These are phyloP conservation scores for Dioctria rufipes DNA, from an alignment of 2,888 invertebrate species.

Conservation along the genomic window DNA sequence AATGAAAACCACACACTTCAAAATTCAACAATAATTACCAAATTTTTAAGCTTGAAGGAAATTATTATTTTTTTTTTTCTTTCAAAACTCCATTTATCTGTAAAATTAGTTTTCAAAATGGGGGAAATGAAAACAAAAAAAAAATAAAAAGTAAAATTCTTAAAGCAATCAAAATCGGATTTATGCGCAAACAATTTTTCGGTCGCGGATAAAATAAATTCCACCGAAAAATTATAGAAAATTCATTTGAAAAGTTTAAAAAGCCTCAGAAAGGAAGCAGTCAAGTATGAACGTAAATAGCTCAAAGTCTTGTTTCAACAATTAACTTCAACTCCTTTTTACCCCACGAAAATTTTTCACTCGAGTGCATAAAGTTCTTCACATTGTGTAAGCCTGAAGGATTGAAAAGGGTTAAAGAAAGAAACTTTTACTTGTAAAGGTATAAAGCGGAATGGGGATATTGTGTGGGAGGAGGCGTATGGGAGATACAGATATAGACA, in stretches of 20 bases:
- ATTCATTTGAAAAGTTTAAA: slow-evolving; percentile 29
- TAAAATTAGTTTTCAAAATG: too few relatives aligned
- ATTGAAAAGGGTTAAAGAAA: slow-evolving; percentile 40
- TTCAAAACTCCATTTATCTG: too few relatives aligned
- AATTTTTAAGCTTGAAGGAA: too few relatives aligned
- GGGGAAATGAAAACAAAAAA: too few relatives aligned
- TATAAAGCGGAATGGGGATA: not conserved
- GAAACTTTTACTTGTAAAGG: not conserved
- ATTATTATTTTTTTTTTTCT: too few relatives aligned
- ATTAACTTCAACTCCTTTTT: slow-evolving; percentile 18
- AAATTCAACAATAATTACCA: too few relatives aligned
- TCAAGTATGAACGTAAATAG: slow-evolving; percentile 43
- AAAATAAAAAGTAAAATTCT: not conserved
- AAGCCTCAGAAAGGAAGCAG: slow-evolving; percentile 9
- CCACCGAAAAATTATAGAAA: not conserved
- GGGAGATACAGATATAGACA: too few relatives aligned
- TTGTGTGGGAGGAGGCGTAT: too few relatives aligned
- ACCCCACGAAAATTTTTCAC: slow-evolving; percentile 21
- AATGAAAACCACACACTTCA: too few relatives aligned
- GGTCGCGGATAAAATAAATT: not conserved
- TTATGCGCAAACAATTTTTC: not conserved
- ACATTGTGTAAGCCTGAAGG: slow-evolving; percentile 13
- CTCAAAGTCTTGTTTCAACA: slow-evolving; percentile 51
- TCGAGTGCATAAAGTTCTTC: slow-evolving; percentile 40
- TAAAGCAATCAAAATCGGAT: slow-evolving; percentile 7